phyloP scores from a whole-genome alignment of 2,888 invertebrate species.

The Drosophila borborema region DNA sequence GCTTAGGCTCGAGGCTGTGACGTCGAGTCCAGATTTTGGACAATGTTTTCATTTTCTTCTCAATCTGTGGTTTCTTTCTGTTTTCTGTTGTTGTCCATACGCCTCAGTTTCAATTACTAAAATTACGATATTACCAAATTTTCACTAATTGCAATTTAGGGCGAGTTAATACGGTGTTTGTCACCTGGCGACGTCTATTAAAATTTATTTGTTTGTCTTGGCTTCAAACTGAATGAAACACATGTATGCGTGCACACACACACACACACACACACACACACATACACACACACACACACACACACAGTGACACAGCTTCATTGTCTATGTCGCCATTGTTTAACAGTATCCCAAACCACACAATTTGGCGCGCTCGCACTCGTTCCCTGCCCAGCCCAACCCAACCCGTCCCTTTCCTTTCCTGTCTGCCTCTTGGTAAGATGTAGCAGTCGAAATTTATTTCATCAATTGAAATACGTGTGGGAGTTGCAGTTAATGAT shows the following conservation, averaged over 20 bases:
- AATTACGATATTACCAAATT: constrained; percentile 56
- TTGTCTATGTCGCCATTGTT: constrained; percentile 12
- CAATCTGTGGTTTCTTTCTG: too few species aligned
- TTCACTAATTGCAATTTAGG: constrained; percentile 73
- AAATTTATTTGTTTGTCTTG: constrained; percentile 75
- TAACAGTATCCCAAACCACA: not conserved
- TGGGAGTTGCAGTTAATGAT: not conserved
- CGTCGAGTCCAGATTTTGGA: not conserved
- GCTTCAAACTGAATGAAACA: constrained; percentile 49
- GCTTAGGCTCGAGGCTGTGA: not conserved
- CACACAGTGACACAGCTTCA: constrained; percentile 17
- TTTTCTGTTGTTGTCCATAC: not conserved
- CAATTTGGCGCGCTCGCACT: not conserved
- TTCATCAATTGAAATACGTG: constrained; percentile 6
- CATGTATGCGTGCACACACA: constrained; percentile 14
- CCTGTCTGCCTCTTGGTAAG: not conserved
- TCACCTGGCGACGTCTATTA: constrained; percentile 71
- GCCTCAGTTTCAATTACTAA: constrained; percentile 53
- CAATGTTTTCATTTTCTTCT: not conserved
- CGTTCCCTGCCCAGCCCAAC: not conserved
- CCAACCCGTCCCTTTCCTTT: not conserved
- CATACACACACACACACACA: not conserved
- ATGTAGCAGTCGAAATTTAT: not conserved
- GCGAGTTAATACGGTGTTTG: constrained; percentile 67
- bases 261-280: not conserved